phyloP scores from a whole-genome alignment of 2,113 vertebrate genomes.

The Pelvicachromis taeniatus region DNA sequence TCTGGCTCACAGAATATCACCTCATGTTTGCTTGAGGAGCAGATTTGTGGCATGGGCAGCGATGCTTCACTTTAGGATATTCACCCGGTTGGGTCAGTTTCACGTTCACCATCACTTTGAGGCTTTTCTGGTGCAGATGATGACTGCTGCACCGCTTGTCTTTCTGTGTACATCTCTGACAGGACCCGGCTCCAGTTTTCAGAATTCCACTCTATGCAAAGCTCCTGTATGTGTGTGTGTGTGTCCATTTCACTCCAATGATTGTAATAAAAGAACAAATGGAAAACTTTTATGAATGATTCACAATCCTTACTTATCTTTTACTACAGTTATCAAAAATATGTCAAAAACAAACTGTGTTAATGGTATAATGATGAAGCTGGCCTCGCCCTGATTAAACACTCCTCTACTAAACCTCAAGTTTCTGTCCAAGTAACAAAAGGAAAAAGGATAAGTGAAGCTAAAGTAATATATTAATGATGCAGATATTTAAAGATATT shows the following conservation, averaged over 20 bases:
- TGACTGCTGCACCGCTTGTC: slow-evolving; percentile 6
- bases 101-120: slow-evolving; percentile 1
- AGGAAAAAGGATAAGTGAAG: not conserved
- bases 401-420: not conserved
- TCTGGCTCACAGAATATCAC: slow-evolving; percentile 16
- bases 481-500: not conserved
- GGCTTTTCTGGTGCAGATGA: slow-evolving; percentile 38
- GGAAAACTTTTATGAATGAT: slow-evolving; percentile 44
- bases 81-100: not conserved
- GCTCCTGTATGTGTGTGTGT: slow-evolving; percentile 66
- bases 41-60: slow-evolving; percentile 36
- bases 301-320: slow-evolving; percentile 4
- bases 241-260: slow-evolving; percentile 67
- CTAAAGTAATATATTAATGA: not conserved
- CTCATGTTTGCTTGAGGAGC: slow-evolving; percentile 17
- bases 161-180: slow-evolving; percentile 33
- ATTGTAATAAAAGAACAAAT: slow-evolving; percentile 73
- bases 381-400: not conserved
- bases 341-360: not conserved
- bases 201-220: slow-evolving; percentile 74
- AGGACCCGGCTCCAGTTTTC: slow-evolving; percentile 53
- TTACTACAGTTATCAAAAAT: not conserved
- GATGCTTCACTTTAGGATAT: slow-evolving; percentile 7
- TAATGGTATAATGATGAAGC: not conserved
- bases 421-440: not conserved